phyloP scores from a whole-genome alignment of 2,797 vertebrate genomes.

The Hyperoplus immaculatus region DNA sequence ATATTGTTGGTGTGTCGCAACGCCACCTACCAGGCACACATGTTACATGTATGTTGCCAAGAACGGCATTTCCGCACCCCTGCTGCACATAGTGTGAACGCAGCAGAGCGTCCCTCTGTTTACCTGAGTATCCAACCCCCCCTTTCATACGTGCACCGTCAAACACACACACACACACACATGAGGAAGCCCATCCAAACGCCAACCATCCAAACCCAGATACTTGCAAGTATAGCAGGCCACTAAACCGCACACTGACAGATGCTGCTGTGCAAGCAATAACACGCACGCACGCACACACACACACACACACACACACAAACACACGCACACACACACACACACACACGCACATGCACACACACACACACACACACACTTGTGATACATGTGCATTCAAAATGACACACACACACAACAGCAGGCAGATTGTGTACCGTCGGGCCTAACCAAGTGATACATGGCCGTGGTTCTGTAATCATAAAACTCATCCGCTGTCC shows the following conservation, averaged over 20 bases:
- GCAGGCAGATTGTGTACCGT: constrained; percentile 54
- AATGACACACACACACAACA: constrained; percentile 39
- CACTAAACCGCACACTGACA: constrained; percentile 37
- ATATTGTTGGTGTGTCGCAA: constrained; percentile 58
- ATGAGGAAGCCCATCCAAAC: constrained; percentile 24
- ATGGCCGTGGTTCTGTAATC: constrained; percentile 70
- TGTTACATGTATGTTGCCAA: constrained; percentile 85
- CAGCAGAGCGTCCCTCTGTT: constrained; percentile 81
- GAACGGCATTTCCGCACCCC: constrained; percentile 84
- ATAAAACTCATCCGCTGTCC: constrained; percentile 70
- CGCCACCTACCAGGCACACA: constrained; percentile 82
- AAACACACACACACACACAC: constrained; percentile 22
- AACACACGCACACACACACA: too few relatives aligned
- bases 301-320: constrained; percentile 16
- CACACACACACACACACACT: not conserved
- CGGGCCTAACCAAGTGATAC: constrained; percentile 73
- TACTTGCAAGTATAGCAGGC: constrained; percentile 19
- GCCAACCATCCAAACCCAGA: not conserved
- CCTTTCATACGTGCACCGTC: constrained; percentile 38
- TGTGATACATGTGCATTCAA: constrained; percentile 6
- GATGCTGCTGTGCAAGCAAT: constrained; percentile 39
- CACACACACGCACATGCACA: too few relatives aligned
- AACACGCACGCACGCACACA: constrained; percentile 10
- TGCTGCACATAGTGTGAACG: constrained; percentile 71
- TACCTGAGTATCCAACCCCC: constrained; percentile 57